phyloP scores from a whole-genome alignment of 2,113 vertebrate species.

The Ginglymostoma cirratum region DNA sequence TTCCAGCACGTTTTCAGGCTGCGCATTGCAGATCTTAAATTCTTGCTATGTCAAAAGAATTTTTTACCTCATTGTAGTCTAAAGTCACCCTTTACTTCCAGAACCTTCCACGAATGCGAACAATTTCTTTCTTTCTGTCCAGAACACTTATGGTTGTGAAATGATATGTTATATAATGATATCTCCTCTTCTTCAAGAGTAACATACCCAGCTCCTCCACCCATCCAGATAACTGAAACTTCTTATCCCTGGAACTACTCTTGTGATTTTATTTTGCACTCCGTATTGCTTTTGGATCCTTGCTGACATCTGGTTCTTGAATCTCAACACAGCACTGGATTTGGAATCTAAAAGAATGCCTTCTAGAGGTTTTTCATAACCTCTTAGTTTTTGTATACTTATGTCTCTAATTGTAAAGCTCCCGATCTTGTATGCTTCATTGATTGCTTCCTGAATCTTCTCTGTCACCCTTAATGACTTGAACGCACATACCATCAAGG shows the following conservation, averaged over 20 bases:
- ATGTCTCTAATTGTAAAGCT: too few relatives aligned
- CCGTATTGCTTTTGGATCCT: neutral
- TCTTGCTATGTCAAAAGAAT: neutral
- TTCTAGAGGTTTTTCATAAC: neutral
- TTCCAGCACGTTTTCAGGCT: neutral
- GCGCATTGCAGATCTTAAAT: neutral
- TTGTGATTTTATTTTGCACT: neutral
- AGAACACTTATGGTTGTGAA: neutral
- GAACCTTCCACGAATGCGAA: neutral
- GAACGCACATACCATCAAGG: too few relatives aligned
- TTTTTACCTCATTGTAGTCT: neutral
- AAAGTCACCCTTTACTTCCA: neutral
- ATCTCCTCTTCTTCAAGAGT: neutral
- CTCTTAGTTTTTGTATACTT: neutral
- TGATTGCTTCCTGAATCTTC: too few relatives aligned
- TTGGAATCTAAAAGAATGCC: neutral
- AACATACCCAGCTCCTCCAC: neutral
- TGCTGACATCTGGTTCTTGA: neutral
- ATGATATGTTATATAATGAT: neutral
- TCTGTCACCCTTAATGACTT: too few relatives aligned
- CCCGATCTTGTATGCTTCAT: too few relatives aligned
- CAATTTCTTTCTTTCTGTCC: neutral
- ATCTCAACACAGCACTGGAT: neutral
- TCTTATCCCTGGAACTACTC: neutral
- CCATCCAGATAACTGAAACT: neutral